Evolutionary conservation across 1,140 invertebrate species (phyloP), one percentile per base, ranked within the genome.

Genomic region (Wiebesia pumilae): DNA sequence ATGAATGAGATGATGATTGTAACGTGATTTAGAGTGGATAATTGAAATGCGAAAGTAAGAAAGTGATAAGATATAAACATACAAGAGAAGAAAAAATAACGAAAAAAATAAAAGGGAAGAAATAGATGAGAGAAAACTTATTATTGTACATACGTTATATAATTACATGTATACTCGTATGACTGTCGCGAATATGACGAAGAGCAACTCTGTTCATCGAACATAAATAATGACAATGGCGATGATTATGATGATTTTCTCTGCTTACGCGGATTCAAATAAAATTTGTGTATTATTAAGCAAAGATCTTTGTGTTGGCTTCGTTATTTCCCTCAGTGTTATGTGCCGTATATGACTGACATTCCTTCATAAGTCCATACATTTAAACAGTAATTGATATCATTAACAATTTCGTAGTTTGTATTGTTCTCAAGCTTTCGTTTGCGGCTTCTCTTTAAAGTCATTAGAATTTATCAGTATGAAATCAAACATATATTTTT

Each of bases 201-300:
- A 83, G 85, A 87, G 85, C 81, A 87, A 83, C 81, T 87, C 73
- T 87, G 75, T 87, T 87, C 81, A 87, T 84, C 86, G 77, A 84
- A 84, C 82, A 87, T 87, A 84, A 84, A 73, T 87, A 81, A 87
- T 87, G 82, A 87, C 81, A 87, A 84, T 87, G 75, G 86, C 86
- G 78, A 87, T 87, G 73, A 87, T 77, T 58, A 83, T 80, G 86
- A 84, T 84, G 75, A 87, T 87, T 87, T 87, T 87, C 86, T 87
- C 86, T 87, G 86, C 86, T 87, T 87, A 84, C 75, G 82, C 86
- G 86, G 86, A 87, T 87, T 87, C 78, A 92, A 92, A 90, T 91
- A 91, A 92, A 91, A 91, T 91, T 92, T 91, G 91, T 92, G 91
- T 92, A 92, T 91, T 91, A 91, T 90, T 91, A 88, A 91, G 86